These are phyloP conservation scores for Trichopria drosophilae DNA, from an alignment of 2,888 invertebrate genomes.

Conservation along the genomic window DNA sequence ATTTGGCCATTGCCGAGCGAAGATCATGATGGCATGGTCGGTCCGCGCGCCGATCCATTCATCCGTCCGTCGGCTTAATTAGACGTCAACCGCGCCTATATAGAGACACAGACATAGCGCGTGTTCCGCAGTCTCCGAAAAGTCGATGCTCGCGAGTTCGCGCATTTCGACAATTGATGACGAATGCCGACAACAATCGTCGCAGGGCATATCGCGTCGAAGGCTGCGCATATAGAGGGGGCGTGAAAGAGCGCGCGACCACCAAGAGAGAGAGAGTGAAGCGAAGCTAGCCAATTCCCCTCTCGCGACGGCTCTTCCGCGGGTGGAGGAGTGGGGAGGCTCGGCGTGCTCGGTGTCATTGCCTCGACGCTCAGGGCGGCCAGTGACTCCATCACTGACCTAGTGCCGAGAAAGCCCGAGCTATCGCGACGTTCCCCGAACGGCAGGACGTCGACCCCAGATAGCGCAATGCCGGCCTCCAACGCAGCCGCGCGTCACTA, in stretches of 20 bases:
- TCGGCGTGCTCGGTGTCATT: conserved; percentile 56
- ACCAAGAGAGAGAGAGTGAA: conserved; percentile 3
- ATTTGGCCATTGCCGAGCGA: too few relatives aligned
- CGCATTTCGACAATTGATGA: too few relatives aligned
- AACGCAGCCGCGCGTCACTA: conserved; percentile 31
- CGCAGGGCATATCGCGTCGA: too few relatives aligned
- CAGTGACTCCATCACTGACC: conserved; percentile 60
- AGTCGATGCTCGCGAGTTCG: too few relatives aligned
- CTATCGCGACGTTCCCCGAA: conserved; percentile 43
- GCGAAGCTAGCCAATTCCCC: conserved; percentile 3
- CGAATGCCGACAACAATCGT: too few relatives aligned
- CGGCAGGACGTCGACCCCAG: conserved; percentile 49
- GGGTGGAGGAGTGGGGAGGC: conserved; percentile 28
- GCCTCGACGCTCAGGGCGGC: conserved; percentile 59
- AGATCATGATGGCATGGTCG: too few relatives aligned
- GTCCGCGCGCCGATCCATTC: too few relatives aligned
- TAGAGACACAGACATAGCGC: too few relatives aligned
- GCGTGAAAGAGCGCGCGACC: conserved; percentile 1
- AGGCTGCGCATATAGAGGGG: neutral
- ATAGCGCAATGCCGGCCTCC: conserved; percentile 46
- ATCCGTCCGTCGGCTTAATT: too few relatives aligned
- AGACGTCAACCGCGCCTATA: too few relatives aligned
- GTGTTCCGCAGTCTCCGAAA: too few relatives aligned
- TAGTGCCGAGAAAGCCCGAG: conserved; percentile 56
- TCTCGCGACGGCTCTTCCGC: conserved; percentile 24